These are phyloP conservation scores for Falco berigora DNA, from an alignment of 2,797 vertebrate genomes.

Conservation along the genomic window DNA sequence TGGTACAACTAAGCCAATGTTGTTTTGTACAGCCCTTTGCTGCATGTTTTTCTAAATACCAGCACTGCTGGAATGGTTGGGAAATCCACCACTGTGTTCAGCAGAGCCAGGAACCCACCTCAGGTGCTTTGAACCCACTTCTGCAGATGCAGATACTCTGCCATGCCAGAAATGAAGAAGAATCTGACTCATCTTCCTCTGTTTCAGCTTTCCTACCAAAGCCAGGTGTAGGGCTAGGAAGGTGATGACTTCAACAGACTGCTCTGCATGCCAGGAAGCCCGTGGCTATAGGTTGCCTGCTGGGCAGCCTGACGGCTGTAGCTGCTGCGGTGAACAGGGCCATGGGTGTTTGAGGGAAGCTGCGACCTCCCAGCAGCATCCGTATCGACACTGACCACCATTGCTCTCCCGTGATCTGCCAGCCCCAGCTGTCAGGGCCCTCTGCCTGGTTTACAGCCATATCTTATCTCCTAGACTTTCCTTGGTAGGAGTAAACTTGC, in stretches of 20 bases:
- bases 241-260: background rate
- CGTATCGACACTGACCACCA: fast-evolving
- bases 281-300: background rate
- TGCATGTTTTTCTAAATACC: background rate
- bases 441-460: background rate
- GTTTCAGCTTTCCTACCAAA: background rate
- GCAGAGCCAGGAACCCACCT: background rate
- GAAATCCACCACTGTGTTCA: background rate
- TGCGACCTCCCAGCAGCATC: background rate
- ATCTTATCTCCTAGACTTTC: background rate
- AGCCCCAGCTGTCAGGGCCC: background rate
- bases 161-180: background rate
- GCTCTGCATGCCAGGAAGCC: background rate
- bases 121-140: background rate
- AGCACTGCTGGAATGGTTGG: background rate
- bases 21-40: background rate
- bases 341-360: background rate
- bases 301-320: background rate
- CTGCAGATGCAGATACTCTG: background rate
- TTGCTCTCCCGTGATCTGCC: background rate
- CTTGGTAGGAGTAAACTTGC: background rate
- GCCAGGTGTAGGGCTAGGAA: background rate
- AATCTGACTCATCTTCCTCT: background rate
- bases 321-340: background rate
- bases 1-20: background rate